These are phyloP conservation scores for Eriosoma lanigerum DNA, from an alignment of 1,140 invertebrate species.

Conservation along the genomic window DNA sequence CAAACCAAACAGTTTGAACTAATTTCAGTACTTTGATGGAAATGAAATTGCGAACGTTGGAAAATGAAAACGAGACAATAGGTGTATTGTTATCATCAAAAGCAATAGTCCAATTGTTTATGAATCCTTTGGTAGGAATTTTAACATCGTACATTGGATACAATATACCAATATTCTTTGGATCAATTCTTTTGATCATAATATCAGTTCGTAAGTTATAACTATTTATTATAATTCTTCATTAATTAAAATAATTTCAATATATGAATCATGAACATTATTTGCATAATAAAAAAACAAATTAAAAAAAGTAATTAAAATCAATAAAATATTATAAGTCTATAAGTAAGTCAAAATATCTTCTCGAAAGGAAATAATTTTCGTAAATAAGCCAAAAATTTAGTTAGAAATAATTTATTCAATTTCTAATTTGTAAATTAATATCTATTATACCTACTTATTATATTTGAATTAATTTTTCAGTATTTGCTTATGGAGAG, in stretches of 20 bases:
- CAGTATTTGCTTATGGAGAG: slow-evolving; percentile 81
- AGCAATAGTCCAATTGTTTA: slow-evolving; percentile 80
- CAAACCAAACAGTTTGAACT: not conserved
- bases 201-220: slow-evolving; percentile 74
- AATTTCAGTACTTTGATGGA: slow-evolving; percentile 27
- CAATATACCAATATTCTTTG: slow-evolving; percentile 77
- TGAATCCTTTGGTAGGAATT: slow-evolving; percentile 79
- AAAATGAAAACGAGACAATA: slow-evolving; percentile 65
- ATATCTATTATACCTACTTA: too few species aligned
- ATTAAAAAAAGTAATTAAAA: too few species aligned
- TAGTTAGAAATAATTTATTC: too few species aligned
- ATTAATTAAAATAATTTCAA: too few species aligned
- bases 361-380: too few species aligned
- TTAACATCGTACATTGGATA: slow-evolving; percentile 73
- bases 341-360: too few species aligned
- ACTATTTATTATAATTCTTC: too few species aligned
- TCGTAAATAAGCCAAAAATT: too few species aligned
- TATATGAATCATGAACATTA: too few species aligned
- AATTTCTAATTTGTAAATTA: too few species aligned
- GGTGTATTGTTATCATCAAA: slow-evolving; percentile 83
- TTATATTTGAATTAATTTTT: slow-evolving; percentile 53
- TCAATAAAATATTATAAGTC: too few species aligned
- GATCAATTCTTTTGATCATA: slow-evolving; percentile 77
- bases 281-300: too few species aligned
- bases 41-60: slow-evolving; percentile 52